These are phyloP conservation scores for Cheilosia vernalis DNA, from an alignment of 2,888 invertebrate genomes.

Conservation along the genomic window DNA sequence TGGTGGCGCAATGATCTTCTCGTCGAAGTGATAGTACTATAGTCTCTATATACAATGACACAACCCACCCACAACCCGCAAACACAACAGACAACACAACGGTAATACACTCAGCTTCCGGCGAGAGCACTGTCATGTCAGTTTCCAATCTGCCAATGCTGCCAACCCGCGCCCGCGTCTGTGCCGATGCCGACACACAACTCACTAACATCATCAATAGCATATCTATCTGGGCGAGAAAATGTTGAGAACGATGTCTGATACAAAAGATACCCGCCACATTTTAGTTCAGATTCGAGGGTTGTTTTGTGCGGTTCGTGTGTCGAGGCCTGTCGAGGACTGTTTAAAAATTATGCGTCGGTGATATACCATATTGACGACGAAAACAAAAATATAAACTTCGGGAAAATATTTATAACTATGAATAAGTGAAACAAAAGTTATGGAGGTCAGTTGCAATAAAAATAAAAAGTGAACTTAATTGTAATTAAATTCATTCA, in stretches of 20 bases:
- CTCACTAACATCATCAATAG: constrained; percentile 55
- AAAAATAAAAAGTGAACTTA: constrained; percentile 41
- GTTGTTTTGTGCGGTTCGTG: constrained; percentile 69
- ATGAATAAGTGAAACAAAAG: constrained; percentile 14
- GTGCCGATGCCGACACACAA: constrained; percentile 46
- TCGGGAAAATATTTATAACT: constrained; percentile 14
- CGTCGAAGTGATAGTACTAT: too few species aligned
- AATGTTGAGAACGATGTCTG: constrained; percentile 71
- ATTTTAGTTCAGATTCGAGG: constrained; percentile 70
- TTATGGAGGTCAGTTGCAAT: constrained; percentile 29
- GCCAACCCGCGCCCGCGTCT: constrained; percentile 14
- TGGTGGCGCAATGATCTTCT: too few species aligned
- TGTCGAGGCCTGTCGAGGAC: constrained; percentile 29
- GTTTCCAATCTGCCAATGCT: constrained; percentile 60
- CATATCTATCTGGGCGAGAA: constrained; percentile 74
- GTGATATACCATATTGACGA: constrained; percentile 19
- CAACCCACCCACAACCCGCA: too few species aligned
- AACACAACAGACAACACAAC: neutral
- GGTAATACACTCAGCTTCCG: constrained; percentile 70
- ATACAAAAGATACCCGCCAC: constrained; percentile 72
- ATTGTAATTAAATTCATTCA: constrained; percentile 31
- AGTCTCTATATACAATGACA: too few species aligned
- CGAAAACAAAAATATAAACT: constrained; percentile 24
- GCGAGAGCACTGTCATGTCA: constrained; percentile 67
- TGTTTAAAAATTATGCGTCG: constrained; percentile 27